A percentile compares a stretch with the other conserved stretches of the same genome.
Conservation (phyloP, 2,888 invertebrate genomes). For the Stenichneumon culpator region DNA sequence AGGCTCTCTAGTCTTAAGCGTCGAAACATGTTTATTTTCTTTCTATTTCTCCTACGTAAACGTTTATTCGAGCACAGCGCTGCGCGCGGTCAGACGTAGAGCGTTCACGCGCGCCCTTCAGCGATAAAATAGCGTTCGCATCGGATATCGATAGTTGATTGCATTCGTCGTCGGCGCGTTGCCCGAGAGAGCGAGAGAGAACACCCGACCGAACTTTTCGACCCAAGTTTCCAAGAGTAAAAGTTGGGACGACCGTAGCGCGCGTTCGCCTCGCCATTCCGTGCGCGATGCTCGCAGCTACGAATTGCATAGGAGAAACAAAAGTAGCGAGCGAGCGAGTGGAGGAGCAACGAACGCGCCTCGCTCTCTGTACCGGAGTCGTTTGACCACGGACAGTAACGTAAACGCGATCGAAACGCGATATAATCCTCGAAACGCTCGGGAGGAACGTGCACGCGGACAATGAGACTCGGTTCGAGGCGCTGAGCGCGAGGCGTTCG, state of each 20-base stretch:
- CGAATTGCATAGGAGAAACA: not conserved
- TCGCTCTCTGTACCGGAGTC: constrained; percentile 9
- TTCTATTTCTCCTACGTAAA: too few species aligned
- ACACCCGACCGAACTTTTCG: too few species aligned
- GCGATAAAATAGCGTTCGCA: not conserved
- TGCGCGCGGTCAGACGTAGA: not conserved
- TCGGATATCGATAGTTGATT: constrained; percentile 15
- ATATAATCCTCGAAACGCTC: not conserved
- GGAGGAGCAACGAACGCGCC: constrained; percentile 2
- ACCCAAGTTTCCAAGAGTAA: not conserved
- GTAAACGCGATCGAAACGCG: constrained; percentile 10
- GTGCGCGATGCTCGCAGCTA: constrained; percentile 7
- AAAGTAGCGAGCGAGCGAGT: not conserved
- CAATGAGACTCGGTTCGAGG: constrained; percentile 21
- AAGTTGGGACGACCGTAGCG: not conserved
- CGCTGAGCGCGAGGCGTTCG: constrained; percentile 38
- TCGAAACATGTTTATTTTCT: not conserved
- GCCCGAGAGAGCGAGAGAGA: too few species aligned
- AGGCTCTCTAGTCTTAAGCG: not conserved
- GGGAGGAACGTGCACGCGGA: constrained; percentile 22
- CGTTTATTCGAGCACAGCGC: not conserved
- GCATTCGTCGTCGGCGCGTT: too few species aligned
- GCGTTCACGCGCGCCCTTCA: not conserved
- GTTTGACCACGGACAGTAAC: constrained; percentile 12
- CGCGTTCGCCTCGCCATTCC: constrained; percentile 21